Conservation (phyloP, 2,797 vertebrate genomes). For the Mormyrops boulengeri region DNA sequence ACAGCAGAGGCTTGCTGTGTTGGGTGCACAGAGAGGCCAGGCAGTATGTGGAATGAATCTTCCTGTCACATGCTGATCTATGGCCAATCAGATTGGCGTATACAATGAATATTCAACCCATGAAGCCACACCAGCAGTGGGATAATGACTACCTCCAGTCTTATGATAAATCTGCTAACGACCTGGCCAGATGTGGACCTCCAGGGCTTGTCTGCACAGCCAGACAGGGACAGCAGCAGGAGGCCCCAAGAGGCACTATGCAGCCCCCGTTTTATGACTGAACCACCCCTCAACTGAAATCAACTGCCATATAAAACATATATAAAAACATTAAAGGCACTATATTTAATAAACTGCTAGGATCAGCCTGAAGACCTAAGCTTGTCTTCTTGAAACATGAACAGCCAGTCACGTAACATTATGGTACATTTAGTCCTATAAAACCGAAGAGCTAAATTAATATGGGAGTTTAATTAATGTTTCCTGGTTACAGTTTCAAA, state of each 20-base stretch:
- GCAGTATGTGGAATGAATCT: not conserved
- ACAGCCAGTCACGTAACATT: not conserved
- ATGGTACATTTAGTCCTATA: not conserved
- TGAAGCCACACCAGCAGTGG: not conserved
- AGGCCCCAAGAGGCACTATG: not conserved
- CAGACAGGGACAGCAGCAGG: slow-evolving; percentile 13
- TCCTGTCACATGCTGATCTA: slow-evolving; percentile 11
- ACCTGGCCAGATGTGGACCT: not conserved
- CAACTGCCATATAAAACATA: not conserved
- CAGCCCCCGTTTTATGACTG: not conserved
- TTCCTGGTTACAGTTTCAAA: not conserved
- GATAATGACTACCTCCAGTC: not conserved
- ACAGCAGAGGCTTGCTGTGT: slow-evolving; percentile 22
- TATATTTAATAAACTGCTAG: not conserved
- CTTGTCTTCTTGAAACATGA: not conserved
- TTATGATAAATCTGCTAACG: not conserved
- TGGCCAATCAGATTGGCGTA: not conserved
- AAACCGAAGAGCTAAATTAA: not conserved
- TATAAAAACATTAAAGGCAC: slow-evolving; percentile 4
- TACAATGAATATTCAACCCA: not conserved
- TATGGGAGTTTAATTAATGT: not conserved
- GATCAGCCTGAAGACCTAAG: not conserved
- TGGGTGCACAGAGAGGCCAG: not conserved
- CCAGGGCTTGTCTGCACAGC: slow-evolving; percentile 14
- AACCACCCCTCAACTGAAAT: not conserved